phyloP scores from a whole-genome alignment of 2,888 invertebrate species.

The Stenoptilia bipunctidactyla region DNA sequence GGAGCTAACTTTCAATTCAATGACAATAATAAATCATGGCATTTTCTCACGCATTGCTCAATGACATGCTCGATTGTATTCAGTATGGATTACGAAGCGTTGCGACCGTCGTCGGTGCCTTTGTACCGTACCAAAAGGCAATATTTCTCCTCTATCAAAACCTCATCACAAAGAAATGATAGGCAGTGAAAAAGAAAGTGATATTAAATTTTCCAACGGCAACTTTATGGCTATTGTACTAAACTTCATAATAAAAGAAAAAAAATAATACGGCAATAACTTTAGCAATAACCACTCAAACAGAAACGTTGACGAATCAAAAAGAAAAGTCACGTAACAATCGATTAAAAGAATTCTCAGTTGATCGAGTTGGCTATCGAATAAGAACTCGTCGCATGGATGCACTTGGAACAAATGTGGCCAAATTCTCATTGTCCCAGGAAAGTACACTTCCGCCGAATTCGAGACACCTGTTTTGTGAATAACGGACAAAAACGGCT shows the following conservation, averaged over 20 bases:
- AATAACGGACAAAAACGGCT: constrained; percentile 50
- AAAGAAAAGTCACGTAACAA: constrained; percentile 6
- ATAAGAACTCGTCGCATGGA: constrained; percentile 45
- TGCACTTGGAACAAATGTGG: constrained; percentile 40
- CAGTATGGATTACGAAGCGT: too few relatives aligned
- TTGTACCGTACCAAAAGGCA: constrained; percentile 2
- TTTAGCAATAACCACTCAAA: too few relatives aligned
- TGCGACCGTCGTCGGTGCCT: constrained; percentile 2
- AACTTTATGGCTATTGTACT: too few relatives aligned
- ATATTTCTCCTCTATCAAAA: constrained; percentile 9
- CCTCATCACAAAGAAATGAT: constrained; percentile 7
- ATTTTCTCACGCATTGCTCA: constrained; percentile 23
- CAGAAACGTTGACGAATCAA: neutral
- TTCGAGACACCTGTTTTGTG: constrained; percentile 24
- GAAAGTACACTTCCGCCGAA: constrained; percentile 33
- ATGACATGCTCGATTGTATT: neutral
- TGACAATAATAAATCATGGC: constrained; percentile 19
- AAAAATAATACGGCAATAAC: too few relatives aligned
- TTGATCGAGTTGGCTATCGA: constrained; percentile 35
- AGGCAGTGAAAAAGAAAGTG: constrained; percentile 9
- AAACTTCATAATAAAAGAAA: too few relatives aligned
- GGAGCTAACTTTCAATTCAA: constrained; percentile 13
- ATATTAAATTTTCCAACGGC: neutral
- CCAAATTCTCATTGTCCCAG: constrained; percentile 44
- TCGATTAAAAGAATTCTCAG: constrained; percentile 24